Conservation (phyloP, 1,140 invertebrate species). For the Hyphantria cunea region DNA sequence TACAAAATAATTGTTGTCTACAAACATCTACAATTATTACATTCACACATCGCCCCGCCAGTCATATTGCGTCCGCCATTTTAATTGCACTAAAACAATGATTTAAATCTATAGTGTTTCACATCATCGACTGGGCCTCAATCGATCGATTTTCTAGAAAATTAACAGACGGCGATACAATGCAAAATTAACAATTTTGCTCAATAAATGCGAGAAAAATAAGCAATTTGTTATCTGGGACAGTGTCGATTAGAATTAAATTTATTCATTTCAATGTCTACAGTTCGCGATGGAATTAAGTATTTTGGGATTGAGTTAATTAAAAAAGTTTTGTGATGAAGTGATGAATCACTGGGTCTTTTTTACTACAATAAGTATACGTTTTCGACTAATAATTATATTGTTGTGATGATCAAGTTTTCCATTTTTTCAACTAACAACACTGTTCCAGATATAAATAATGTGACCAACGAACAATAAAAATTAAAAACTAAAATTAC, state of each 20-base stretch:
- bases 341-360: conserved; percentile 18
- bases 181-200: conserved; percentile 30
- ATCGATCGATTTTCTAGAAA: conserved; percentile 37
- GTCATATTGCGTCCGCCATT: conserved; percentile 56
- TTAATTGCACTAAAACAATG: conserved; percentile 66
- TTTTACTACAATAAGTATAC: conserved; percentile 16
- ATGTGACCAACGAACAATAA: conserved; percentile 11
- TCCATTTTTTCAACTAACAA: conserved; percentile 2
- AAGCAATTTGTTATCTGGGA: conserved; percentile 15
- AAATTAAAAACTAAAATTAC: conserved; percentile 8
- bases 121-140: neutral
- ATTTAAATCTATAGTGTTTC: conserved; percentile 38
- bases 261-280: conserved; percentile 7
- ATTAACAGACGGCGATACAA: conserved; percentile 45
- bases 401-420: neutral
- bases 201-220: conserved; percentile 21
- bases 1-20: conserved; percentile 76
- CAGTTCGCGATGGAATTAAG: neutral
- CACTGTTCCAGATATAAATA: conserved; percentile 14
- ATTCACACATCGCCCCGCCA: conserved; percentile 54
- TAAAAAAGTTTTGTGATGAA: conserved; percentile 24
- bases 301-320: conserved; percentile 23
- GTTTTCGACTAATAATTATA: neutral
- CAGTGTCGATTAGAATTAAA: conserved; percentile 17
- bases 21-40: conserved; percentile 62